Evolutionary conservation across 2,797 vertebrate species (phyloP), one percentile per base, ranked within the genome.

Genomic region (Tokudaia tokunoshimensis): DNA sequence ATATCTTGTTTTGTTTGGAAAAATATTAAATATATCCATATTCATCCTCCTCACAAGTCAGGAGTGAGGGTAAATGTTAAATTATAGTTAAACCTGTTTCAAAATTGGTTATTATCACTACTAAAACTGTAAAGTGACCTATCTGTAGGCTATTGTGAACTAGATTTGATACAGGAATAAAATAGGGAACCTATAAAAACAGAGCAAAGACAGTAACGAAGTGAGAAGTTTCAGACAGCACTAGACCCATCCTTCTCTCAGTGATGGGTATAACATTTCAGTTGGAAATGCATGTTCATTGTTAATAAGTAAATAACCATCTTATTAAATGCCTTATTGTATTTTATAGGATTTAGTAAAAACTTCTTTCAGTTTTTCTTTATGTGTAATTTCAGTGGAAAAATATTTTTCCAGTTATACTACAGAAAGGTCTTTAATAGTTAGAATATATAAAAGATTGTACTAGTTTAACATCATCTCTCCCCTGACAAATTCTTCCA

Each of bases 191-290:
- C 2, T 17, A 67, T 91, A 86, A 95, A 94, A 93, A 50, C 52
- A 78, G 96, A 94, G 7, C n/a, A 93, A 92, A 75, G 13, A 24
- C 6, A n/a, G 34, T 85, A 85, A 47, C 11, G 67, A 94, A 95
- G 75, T 50, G 24, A 61, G 47, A 87, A 44, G 5, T 75, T 91
- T 95, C 31, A 93, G 65, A 24, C n/a, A 75, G 81, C 31, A 59
- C 88, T 63, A 57, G 7, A 10, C 31, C 63, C 92, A 89, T 47
- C 83, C 7, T 85, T 94, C 86, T 87, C 50, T 89, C 86, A 81
- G 82, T 34, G 82, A 95, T 57, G 17, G 3, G 65, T 94, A 95
- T 96, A 94, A 94, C 72, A 52, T 95, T 74, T 91, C n/a, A 20
- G 14, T 74, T 94, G 79, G 81, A 84, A 47, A 12, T 50, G 22